Base-by-base conservation (phyloP, 2,888 invertebrate genomes). In the Odontocolon sp. region DNA sequence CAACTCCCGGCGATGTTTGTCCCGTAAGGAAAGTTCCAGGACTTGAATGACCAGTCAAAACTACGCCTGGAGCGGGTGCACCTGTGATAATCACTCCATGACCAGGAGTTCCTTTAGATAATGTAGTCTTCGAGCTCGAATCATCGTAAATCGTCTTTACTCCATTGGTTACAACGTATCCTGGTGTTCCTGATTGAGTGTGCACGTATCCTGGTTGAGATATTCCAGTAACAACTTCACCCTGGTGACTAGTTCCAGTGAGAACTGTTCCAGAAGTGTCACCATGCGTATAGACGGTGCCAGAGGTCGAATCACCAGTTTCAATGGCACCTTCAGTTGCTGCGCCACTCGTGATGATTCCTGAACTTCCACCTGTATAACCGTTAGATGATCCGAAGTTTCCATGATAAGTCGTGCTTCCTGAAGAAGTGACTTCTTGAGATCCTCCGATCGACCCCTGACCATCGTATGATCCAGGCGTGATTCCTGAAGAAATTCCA, bases 141-240 rank as follows among this genome's bases (percentile, higher is more conserved):
- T 72, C 81, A n/a, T 67, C 23, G n/a, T 85, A 81, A n/a, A 80
- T 54, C 0, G 82, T 84, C 45, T 84, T 84, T 0, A 79, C 50
- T 56, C 82, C 85, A 3, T 74, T 77, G 5, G 33, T 77, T 2
- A 81, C 57, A 1, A 75, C 79, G n/a, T 84, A 86, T 28, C 85
- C 86, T 3, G 86, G 79, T 11, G 81, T 75, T n/a, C 80, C 82
- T 3, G 81, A 23, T 9, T 79, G 71, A 18, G 83, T 80, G n/a
- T 82, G 70, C 0, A 82, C 57, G 18, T 85, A 86, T 28, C 83
- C 87, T 28, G 87, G 85, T 14, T 79, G 77, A 21, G 31, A 57
- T 2, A 45, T 21, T 16, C 82, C 83, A 6, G 80, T 76, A 56
- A 68, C 23, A n/a, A 85, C 56, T 6, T 54, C 42, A 3, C 83